phyloP scores from a whole-genome alignment of 2,797 vertebrate genomes.

The Rhodeus uyekii region DNA sequence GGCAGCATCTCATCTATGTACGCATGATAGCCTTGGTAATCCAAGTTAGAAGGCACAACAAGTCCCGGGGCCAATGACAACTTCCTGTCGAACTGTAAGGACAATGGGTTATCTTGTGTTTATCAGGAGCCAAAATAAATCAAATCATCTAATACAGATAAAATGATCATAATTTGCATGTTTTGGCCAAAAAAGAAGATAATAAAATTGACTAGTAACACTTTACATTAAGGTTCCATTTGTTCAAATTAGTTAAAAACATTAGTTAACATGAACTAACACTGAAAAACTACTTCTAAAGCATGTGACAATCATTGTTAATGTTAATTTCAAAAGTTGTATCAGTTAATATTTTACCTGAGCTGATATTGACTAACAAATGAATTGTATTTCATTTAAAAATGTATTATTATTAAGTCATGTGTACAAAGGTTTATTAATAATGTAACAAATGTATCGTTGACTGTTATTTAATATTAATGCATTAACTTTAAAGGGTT shows the following conservation, averaged over 20 bases:
- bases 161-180: background rate
- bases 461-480: background rate
- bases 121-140: background rate
- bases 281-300: background rate
- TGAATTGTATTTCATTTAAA: no score
- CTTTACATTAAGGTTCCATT: background rate
- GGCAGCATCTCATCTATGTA: conserved; percentile 80
- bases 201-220: background rate
- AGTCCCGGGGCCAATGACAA: conserved; percentile 76
- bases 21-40: conserved; percentile 81
- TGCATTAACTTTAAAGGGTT: background rate
- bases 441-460: background rate
- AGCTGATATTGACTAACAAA: background rate
- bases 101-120: background rate
- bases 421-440: background rate
- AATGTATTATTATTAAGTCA: background rate
- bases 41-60: conserved; percentile 77
- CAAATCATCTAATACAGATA: background rate
- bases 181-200: background rate
- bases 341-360: background rate
- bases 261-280: no score
- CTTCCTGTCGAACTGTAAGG: conserved; percentile 77
- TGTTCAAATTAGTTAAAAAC: background rate
- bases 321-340: background rate
- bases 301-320: background rate